Percentiles rank a stretch among this genome's conserved stretches.
Conservation (phyloP, 2,113 vertebrate genomes). For the Smithornis capensis region DNA sequence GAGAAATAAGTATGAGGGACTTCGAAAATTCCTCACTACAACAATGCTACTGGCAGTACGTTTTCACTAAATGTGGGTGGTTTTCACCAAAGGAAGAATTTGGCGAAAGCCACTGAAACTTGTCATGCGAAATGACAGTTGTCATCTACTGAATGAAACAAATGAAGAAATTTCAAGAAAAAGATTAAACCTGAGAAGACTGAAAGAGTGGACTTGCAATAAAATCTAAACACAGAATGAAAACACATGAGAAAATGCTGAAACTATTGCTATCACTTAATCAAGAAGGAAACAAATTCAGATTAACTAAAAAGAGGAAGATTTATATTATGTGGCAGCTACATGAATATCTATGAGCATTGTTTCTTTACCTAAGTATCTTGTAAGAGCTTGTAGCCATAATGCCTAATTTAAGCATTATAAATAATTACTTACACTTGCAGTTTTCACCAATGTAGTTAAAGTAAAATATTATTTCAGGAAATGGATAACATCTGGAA, state of each 20-base stretch:
- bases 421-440: background rate
- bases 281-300: background rate
- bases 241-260: background rate
- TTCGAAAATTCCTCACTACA: background rate
- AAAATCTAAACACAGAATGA: background rate
- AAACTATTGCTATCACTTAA: background rate
- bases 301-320: background rate
- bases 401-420: background rate
- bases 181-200: background rate
- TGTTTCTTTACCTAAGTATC: background rate
- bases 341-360: background rate
- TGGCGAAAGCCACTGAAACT: background rate
- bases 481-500: background rate
- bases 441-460: background rate
- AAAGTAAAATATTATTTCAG: background rate
- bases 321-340: background rate
- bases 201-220: background rate
- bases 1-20: background rate
- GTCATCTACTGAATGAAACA: background rate
- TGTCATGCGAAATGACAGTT: background rate
- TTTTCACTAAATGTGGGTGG: background rate
- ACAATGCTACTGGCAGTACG: background rate
- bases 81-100: background rate
- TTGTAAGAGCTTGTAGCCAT: background rate
- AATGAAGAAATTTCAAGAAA: background rate